Evolutionary conservation across 92 coral and sea anemone genomes (phyloP).

Genomic region (Pocillopora meandrina): DNA sequence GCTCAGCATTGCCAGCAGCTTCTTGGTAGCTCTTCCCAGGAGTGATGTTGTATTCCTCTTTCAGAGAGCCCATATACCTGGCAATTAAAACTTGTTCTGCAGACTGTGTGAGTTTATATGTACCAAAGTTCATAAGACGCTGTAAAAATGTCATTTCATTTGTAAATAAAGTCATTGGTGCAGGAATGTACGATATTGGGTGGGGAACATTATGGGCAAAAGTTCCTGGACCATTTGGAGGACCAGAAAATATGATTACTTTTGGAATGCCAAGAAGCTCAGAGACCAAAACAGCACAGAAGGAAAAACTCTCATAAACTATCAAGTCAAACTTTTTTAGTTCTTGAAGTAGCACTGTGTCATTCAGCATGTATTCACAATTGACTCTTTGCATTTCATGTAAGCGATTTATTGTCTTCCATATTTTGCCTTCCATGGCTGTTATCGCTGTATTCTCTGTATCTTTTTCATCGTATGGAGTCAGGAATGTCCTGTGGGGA

Average conservation of each 20-base stretch:
- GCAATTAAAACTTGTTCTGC: neutral
- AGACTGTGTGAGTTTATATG: neutral
- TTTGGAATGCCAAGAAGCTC: constrained; percentile 39
- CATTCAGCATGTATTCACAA: constrained; percentile 51
- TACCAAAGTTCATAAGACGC: constrained; percentile 29
- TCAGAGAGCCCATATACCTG: constrained; percentile 6
- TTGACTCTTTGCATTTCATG: neutral
- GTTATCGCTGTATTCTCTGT: constrained; percentile 16
- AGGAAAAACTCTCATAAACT: constrained; percentile 24
- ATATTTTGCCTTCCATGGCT: constrained; percentile 12
- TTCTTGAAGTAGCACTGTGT: constrained; percentile 47
- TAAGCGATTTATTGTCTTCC: neutral
- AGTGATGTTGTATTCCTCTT: constrained; percentile 55
- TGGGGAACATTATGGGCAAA: neutral
- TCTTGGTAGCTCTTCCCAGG: constrained; percentile 55
- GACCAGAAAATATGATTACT: constrained; percentile 26
- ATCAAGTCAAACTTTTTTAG: constrained; percentile 54
- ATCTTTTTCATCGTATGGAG: constrained; percentile 29
- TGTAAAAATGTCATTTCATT: constrained; percentile 60
- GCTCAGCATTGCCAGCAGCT: constrained; percentile 43
- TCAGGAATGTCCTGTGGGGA: constrained; percentile 50
- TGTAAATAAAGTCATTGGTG: constrained; percentile 25
- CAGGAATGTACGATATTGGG: constrained; percentile 58
- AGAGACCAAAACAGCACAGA: constrained; percentile 28
- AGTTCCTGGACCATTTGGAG: constrained; percentile 5